These are phyloP conservation scores for Standfussiana lucernea DNA, from an alignment of 2,888 invertebrate genomes.

Conservation along the genomic window DNA sequence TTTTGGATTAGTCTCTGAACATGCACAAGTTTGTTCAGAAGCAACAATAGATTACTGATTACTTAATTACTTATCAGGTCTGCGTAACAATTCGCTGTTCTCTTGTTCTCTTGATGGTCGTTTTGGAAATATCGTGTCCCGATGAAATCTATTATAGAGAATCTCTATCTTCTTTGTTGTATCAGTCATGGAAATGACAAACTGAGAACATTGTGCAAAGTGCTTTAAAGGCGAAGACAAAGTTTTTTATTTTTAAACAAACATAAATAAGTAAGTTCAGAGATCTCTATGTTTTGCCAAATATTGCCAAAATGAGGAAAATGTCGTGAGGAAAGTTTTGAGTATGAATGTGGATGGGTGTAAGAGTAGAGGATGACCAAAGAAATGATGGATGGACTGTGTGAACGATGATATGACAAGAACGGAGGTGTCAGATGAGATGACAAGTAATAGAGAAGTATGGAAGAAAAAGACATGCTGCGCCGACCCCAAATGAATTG, in stretches of 20 bases:
- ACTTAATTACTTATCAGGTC: not conserved
- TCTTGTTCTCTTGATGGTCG: not conserved
- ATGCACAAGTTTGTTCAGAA: not conserved
- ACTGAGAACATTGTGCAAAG: not conserved
- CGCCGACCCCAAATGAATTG: no score
- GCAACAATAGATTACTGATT: not conserved
- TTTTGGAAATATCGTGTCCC: not conserved
- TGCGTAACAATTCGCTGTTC: not conserved
- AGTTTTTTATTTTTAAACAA: not conserved
- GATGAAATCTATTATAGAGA: not conserved
- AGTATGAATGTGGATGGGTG: no score
- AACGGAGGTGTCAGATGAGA: no score
- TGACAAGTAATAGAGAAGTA: no score
- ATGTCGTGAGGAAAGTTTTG: no score
- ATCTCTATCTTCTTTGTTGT: not conserved
- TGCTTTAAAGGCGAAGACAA: not conserved
- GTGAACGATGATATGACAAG: no score
- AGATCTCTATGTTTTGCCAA: not conserved
- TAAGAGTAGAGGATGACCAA: no score
- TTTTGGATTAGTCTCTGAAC: not conserved
- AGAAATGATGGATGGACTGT: no score
- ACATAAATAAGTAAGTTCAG: not conserved
- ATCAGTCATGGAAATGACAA: not conserved
- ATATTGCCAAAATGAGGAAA: no score
- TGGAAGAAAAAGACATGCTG: no score